Evolutionary conservation across 2,888 invertebrate genomes (phyloP), one percentile per base, ranked within the genome.

Genomic region (Netelia inedita): DNA sequence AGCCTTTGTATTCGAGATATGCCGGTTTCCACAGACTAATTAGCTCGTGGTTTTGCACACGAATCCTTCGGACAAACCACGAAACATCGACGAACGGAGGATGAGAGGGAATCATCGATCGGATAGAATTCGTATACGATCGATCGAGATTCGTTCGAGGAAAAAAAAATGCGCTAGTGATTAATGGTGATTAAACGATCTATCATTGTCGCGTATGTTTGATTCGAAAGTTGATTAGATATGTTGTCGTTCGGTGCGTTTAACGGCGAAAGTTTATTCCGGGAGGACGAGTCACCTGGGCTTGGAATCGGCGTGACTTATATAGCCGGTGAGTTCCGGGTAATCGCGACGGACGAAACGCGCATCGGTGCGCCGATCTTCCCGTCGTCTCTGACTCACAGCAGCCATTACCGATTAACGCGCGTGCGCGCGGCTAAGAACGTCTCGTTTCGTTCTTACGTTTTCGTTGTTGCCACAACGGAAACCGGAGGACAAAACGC

Each of bases 1-100:
- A 46, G 28, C 28, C 66, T 41, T 55, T 66, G n/a, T 57, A 46
- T 65, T 11, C 61, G 28, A 55, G 28, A 55, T 61, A 79, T 46
- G 46, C 28, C 63, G 65, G 75, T 57, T 68, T 78, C 76, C 80
- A 69, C 78, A 66, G 73, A 79, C 85, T 85, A 85, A 85, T 85
- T 83, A 83, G 85, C 85, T 71, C 61, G 75, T 63, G 73, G 85
- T 76, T 85, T 85, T 72, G 53, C 73, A 19, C 57, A 57, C 3
- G 14, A 28, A 57, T 63, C 41, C 46, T 43, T 28, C 16, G 11
- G 61, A 73, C 59, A 28, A 80, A 80, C 79, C 79, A 21, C 79
- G 59, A 43, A 43, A 53, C 71, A 55, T 61, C 61, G 61, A 23
- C 61, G 61, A 23, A 61, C 14, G 35, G n/a, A 55, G 43, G n/a